Evolutionary conservation across 2,113 vertebrate genomes (phyloP).

Genomic region (Pica pica): DNA sequence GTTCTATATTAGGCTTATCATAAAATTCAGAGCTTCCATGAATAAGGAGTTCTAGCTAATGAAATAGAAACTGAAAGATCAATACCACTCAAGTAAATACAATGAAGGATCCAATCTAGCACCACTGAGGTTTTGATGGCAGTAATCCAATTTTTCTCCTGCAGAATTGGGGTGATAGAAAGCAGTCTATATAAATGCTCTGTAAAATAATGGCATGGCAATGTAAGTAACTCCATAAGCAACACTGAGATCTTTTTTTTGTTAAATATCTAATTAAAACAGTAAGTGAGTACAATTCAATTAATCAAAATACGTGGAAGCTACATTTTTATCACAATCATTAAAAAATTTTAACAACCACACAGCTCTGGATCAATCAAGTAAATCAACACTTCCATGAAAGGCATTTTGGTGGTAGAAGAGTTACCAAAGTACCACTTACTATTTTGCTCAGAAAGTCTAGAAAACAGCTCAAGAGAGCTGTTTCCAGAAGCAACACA

Average conservation of each 20-base stretch:
- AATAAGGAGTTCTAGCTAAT: conserved; percentile 43
- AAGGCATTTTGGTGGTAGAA: neutral
- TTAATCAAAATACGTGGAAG: neutral
- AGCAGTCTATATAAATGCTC: neutral
- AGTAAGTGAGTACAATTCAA: neutral
- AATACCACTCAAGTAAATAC: conserved; percentile 47
- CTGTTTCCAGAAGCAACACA: neutral
- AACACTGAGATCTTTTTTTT: neutral
- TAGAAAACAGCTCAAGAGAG: neutral
- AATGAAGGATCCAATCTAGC: neutral
- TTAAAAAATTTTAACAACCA: neutral
- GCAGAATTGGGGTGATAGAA: neutral
- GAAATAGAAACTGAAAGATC: conserved; percentile 45
- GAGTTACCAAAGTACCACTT: neutral
- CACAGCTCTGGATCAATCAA: neutral
- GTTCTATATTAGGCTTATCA: conserved; percentile 1
- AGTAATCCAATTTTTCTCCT: neutral
- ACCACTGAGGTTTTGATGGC: neutral
- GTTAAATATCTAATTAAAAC: neutral
- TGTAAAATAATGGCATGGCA: neutral
- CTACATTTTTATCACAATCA: neutral
- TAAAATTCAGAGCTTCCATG: conserved; percentile 2
- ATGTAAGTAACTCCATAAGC: neutral
- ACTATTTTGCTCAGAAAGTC: neutral
- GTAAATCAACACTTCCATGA: neutral